Conservation (phyloP, 2,888 invertebrate genomes). For the Agrochola lota region DNA sequence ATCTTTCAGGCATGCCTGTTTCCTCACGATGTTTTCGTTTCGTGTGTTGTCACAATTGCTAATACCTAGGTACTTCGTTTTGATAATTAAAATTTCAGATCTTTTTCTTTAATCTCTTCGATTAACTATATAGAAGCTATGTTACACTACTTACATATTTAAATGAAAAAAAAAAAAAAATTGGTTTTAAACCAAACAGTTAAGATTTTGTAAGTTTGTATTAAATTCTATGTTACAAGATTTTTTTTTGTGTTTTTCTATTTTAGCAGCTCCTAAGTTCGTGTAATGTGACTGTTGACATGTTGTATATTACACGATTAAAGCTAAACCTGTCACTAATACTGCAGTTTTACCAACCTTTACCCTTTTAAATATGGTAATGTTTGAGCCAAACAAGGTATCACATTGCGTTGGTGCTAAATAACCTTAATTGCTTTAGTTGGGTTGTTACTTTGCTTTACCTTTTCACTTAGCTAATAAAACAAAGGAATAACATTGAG, state of each 20-base stretch:
- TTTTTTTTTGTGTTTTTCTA: neutral
- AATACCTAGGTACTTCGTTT: neutral
- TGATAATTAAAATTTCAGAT: neutral
- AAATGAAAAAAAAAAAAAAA: too few species aligned
- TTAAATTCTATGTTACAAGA: neutral
- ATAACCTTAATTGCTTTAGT: conserved; percentile 26
- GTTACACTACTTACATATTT: too few species aligned
- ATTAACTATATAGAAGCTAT: neutral
- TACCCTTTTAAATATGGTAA: conserved; percentile 17
- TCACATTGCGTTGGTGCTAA: conserved; percentile 21
- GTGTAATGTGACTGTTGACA: conserved; percentile 9
- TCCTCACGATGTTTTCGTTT: too few species aligned
- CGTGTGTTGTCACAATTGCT: neutral
- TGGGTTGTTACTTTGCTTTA: neutral
- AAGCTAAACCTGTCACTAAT: conserved; percentile 4
- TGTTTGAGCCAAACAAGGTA: conserved; percentile 14
- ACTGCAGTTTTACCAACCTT: conserved; percentile 13
- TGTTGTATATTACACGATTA: neutral
- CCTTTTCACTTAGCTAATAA: neutral
- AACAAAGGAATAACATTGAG: neutral
- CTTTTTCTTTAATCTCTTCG: neutral
- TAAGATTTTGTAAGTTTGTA: neutral
- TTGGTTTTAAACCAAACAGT: neutral
- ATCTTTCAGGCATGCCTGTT: too few species aligned
- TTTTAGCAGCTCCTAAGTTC: neutral